phyloP scores from a whole-genome alignment of 2,888 invertebrate genomes.

The Creontiades dilutus region DNA sequence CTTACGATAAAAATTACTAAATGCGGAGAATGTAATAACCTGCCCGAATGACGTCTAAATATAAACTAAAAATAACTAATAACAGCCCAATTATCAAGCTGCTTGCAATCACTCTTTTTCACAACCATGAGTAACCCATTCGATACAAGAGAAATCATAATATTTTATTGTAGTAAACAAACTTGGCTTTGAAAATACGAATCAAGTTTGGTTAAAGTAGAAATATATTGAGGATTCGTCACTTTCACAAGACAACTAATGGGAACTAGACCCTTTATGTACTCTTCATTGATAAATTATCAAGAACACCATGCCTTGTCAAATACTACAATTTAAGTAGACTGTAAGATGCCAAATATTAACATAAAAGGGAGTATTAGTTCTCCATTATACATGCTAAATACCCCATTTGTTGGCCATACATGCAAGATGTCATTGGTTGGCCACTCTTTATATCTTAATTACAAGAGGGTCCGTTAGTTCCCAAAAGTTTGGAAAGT shows the following conservation, averaged over 20 bases:
- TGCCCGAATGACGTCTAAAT: too few relatives aligned
- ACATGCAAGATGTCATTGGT: neutral
- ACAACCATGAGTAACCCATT: constrained; percentile 18
- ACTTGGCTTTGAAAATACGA: neutral
- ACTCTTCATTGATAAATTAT: neutral
- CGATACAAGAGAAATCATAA: neutral
- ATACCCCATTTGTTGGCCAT: too few relatives aligned
- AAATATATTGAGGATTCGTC: neutral
- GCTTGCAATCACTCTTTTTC: constrained; percentile 35
- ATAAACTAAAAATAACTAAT: neutral
- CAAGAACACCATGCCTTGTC: neutral
- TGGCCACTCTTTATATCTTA: neutral
- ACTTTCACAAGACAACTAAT: neutral
- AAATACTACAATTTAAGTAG: neutral
- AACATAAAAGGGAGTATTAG: neutral
- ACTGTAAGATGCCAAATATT: neutral
- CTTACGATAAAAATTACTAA: too few relatives aligned
- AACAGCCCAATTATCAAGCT: neutral
- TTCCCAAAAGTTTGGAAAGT: neutral
- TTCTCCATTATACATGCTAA: too few relatives aligned
- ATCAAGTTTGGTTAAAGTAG: neutral
- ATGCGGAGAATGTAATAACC: too few relatives aligned
- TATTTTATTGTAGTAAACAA: neutral
- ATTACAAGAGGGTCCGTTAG: neutral
- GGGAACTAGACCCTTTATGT: neutral